phyloP scores from a whole-genome alignment of 1,140 invertebrate species.

The Mesaphorura yosii region DNA sequence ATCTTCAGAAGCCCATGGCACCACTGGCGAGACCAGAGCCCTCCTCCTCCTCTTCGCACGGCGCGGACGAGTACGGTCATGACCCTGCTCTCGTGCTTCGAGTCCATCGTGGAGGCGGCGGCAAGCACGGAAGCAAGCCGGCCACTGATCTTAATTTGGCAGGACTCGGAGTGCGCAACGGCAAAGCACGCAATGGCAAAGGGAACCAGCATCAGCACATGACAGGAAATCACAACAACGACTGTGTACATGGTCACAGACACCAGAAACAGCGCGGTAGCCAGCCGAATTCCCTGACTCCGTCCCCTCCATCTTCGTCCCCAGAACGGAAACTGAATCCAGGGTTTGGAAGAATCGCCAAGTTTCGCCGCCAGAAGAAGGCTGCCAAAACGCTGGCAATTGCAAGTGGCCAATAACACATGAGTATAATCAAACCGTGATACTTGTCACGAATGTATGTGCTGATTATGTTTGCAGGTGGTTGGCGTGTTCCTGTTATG shows the following conservation, averaged over 20 bases:
- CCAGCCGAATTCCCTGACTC: slow-evolving; percentile 26
- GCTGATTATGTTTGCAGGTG: no score
- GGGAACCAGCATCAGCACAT: not conserved
- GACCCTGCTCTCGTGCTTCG: slow-evolving; percentile 27
- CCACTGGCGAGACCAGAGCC: slow-evolving; percentile 23
- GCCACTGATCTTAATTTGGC: slow-evolving; percentile 13
- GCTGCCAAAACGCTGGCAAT: slow-evolving; percentile 88
- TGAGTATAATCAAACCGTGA: no score
- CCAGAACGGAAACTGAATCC: slow-evolving; percentile 31
- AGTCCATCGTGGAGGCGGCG: slow-evolving; percentile 32
- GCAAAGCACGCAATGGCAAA: not conserved
- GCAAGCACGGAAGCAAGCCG: slow-evolving; percentile 7
- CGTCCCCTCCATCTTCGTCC: slow-evolving; percentile 31
- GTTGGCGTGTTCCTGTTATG: slow-evolving; percentile 42
- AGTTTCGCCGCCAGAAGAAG: slow-evolving; percentile 90
- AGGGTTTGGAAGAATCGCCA: slow-evolving; percentile 46
- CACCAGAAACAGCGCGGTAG: not conserved
- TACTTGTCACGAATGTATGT: slow-evolving; percentile 36
- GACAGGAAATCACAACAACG: slow-evolving; percentile 14
- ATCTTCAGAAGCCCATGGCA: not conserved
- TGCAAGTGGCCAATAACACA: no score
- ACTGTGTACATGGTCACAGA: no score
- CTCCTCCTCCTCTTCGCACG: slow-evolving; percentile 26
- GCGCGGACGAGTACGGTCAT: slow-evolving; percentile 9
- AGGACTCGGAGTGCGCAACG: slow-evolving; percentile 5